Evolutionary conservation across 2,113 vertebrate genomes (phyloP).

Genomic region (Holacanthus passer): DNA sequence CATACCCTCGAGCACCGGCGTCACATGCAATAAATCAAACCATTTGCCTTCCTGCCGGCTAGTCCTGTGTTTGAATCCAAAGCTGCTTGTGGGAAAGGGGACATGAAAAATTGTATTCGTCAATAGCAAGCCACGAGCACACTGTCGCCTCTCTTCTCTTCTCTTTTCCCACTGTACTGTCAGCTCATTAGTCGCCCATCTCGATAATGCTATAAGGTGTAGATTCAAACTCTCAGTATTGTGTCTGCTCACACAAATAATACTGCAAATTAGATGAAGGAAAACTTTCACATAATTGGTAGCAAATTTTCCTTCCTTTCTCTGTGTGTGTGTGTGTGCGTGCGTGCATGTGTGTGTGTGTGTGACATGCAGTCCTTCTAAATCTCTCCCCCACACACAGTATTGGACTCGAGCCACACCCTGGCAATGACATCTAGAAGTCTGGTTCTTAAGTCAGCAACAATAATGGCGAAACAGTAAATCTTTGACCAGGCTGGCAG

Average conservation of each 20-base stretch:
- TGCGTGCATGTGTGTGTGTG: constrained; percentile 1
- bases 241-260: constrained; percentile 54
- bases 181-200: constrained; percentile 77
- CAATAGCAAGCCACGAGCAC: constrained; percentile 44
- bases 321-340: background rate
- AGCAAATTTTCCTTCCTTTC: background rate
- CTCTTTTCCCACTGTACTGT: constrained; percentile 55
- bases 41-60: constrained; percentile 51
- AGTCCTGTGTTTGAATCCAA: constrained; percentile 53
- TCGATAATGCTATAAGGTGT: constrained; percentile 62
- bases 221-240: constrained; percentile 65
- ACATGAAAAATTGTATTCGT: constrained; percentile 62
- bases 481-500: constrained; percentile 54
- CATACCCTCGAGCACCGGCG: constrained; percentile 22
- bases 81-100: constrained; percentile 62
- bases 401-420: constrained; percentile 57
- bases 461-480: constrained; percentile 61
- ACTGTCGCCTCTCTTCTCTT: constrained; percentile 39
- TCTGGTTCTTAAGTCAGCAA: constrained; percentile 64
- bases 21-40: constrained; percentile 74
- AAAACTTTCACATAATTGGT: constrained; percentile 60
- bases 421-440: constrained; percentile 63
- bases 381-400: background rate
- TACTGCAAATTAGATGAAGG: constrained; percentile 59
- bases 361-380: background rate